phyloP scores from a whole-genome alignment of 2,113 vertebrate species.

The Gyps fulvus region DNA sequence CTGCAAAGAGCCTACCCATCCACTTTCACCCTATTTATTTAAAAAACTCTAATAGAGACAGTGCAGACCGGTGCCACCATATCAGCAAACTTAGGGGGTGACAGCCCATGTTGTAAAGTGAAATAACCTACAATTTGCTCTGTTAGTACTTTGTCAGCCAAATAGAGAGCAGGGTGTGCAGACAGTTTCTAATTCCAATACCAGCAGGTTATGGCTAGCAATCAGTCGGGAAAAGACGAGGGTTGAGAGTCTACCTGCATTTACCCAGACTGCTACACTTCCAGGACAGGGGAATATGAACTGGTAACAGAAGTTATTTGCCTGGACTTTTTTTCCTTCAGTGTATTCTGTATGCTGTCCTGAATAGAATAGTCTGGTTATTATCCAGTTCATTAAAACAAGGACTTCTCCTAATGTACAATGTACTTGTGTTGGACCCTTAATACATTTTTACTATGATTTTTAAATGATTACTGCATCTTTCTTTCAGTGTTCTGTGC shows the following conservation, averaged over 20 bases:
- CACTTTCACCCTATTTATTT: constrained; percentile 16
- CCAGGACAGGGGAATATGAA: not conserved
- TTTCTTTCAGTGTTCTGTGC: not conserved
- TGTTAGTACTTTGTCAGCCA: constrained; percentile 50
- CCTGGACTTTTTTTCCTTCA: not conserved
- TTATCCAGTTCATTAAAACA: not conserved
- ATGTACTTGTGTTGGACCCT: not conserved
- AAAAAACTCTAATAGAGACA: not conserved
- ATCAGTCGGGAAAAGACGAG: not conserved
- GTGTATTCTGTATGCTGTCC: not conserved
- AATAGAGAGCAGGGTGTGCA: constrained; percentile 17
- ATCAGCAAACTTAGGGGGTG: constrained; percentile 17
- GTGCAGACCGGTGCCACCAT: not conserved
- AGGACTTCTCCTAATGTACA: not conserved
- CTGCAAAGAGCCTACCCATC: not conserved
- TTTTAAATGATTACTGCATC: not conserved
- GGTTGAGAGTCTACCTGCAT: not conserved
- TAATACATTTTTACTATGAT: not conserved
- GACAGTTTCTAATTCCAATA: constrained; percentile 52
- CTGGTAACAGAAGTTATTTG: not conserved
- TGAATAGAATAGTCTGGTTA: not conserved
- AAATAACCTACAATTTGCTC: constrained; percentile 60
- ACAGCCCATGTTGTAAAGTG: not conserved
- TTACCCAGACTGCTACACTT: not conserved
- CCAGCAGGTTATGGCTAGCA: constrained; percentile 52